Base-by-base conservation (phyloP, 2,113 vertebrate genomes). In the Vimba vimba region DNA sequence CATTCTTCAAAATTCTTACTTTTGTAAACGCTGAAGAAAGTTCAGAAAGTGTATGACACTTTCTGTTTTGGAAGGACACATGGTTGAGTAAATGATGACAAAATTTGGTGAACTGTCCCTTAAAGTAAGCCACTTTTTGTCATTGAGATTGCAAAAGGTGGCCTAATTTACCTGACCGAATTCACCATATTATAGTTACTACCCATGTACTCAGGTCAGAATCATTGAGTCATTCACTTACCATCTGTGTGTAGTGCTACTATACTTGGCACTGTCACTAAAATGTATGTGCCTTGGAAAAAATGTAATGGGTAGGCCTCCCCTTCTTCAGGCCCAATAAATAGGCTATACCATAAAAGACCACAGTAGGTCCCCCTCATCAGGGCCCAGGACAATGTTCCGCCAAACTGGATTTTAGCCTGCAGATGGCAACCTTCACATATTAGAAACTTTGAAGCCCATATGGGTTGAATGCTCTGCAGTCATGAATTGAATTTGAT, bases 341-440 rank as follows among this genome's bases (percentile, higher is more conserved):
- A 2, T 71, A 43, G 69, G 10, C 9, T 71, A 39, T 39, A 39
- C 33, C 19, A 4, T 36, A 71, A 9, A 12, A 39, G 36, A 39
- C 69, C 21, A 43, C 36, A 73, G 21, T 43, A n/a, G 43, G 23
- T 23, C 23, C 23, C 39, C n/a, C 23, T 47, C n/a, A 74, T 25
- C 23, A 47, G 23, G 23, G 43, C 23, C 12, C n/a, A 15, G 43
- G 43, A 75, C 23, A 45, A 45, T 25, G 19, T 43, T n/a, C 9
- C 2, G 2, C 4, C 52, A 33, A 76, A 10, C 19, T 52, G 6
- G 21, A 13, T 47, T 47, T 66, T 25, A 64, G n/a, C 79, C 79
- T 80, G 59, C 79, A 81, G 79, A 81, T 81, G 79, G 79, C 79
- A 81, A 64, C 79, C 59, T 64, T 45, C 21, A 66, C 79, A 80